Evolutionary conservation across 1,140 invertebrate species (phyloP).

Genomic region (Drosophila saltans): DNA sequence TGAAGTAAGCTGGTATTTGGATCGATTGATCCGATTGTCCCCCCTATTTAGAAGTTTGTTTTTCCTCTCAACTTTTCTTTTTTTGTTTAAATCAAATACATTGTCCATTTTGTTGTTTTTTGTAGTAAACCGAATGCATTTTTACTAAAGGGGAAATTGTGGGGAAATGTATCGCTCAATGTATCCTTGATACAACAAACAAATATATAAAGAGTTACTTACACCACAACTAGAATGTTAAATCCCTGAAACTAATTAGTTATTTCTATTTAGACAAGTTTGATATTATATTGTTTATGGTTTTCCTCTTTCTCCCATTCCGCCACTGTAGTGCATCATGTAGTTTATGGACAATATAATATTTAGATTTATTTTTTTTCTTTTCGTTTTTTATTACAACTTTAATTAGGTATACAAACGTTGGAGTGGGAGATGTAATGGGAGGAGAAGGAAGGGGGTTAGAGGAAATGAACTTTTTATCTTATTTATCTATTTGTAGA

Average conservation of each 20-base stretch:
- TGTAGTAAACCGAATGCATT: background rate
- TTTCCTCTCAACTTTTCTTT: slow-evolving; percentile 19
- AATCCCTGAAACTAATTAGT: too few relatives aligned
- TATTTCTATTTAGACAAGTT: too few relatives aligned
- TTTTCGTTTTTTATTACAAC: slow-evolving; percentile 40
- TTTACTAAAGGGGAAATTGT: background rate
- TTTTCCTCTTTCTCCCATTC: too few relatives aligned
- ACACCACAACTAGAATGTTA: too few relatives aligned
- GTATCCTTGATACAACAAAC: too few relatives aligned
- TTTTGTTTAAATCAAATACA: slow-evolving; percentile 29
- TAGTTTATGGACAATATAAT: too few relatives aligned
- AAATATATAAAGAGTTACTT: too few relatives aligned
- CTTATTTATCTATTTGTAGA: slow-evolving; percentile 95
- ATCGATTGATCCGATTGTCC: too few relatives aligned
- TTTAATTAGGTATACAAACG: slow-evolving; percentile 48
- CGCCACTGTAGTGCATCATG: too few relatives aligned
- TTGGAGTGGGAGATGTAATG: background rate
- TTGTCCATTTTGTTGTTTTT: slow-evolving; percentile 40
- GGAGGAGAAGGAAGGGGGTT: background rate
- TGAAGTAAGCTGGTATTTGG: slow-evolving; percentile 88
- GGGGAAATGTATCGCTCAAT: too few relatives aligned
- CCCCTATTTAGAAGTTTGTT: slow-evolving; percentile 17
- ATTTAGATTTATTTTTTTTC: slow-evolving; percentile 1
- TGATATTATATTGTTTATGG: too few relatives aligned
- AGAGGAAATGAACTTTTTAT: slow-evolving; percentile 1